phyloP scores from a whole-genome alignment of 2,797 vertebrate species.

The Poecile montanus region DNA sequence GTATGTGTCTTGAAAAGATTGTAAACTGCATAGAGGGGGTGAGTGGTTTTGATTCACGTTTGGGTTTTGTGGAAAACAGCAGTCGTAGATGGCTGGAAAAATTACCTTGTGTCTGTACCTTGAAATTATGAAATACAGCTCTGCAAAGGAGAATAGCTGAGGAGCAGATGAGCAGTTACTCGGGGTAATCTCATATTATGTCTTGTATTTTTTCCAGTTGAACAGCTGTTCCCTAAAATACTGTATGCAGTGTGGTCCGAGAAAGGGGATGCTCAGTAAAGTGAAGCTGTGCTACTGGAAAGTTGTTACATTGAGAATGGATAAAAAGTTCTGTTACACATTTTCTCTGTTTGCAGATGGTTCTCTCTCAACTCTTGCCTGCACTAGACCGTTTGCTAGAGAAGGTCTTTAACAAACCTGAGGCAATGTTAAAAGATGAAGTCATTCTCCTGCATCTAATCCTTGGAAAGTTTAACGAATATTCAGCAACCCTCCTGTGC shows the following conservation, averaged over 20 bases:
- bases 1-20: not conserved
- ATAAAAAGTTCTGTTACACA: not conserved
- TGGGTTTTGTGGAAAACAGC: not conserved
- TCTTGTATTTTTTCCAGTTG: not conserved
- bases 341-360: constrained; percentile 70
- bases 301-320: not conserved
- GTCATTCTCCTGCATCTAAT: constrained; percentile 80
- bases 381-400: constrained; percentile 82
- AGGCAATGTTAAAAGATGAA: constrained; percentile 81
- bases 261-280: not conserved
- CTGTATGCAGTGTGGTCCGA: not conserved
- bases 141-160: not conserved
- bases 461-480: constrained; percentile 86
- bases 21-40: not conserved
- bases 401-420: constrained; percentile 76
- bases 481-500: constrained; percentile 84
- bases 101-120: not conserved
- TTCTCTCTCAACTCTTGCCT: constrained; percentile 83
- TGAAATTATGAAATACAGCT: not conserved
- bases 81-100: not conserved
- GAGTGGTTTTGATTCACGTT: not conserved
- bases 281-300: not conserved
- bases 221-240: not conserved
- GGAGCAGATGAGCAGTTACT: not conserved
- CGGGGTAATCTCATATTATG: not conserved